Conservation (phyloP, 1,140 invertebrate genomes). For the Pristionchus pacificus region DNA sequence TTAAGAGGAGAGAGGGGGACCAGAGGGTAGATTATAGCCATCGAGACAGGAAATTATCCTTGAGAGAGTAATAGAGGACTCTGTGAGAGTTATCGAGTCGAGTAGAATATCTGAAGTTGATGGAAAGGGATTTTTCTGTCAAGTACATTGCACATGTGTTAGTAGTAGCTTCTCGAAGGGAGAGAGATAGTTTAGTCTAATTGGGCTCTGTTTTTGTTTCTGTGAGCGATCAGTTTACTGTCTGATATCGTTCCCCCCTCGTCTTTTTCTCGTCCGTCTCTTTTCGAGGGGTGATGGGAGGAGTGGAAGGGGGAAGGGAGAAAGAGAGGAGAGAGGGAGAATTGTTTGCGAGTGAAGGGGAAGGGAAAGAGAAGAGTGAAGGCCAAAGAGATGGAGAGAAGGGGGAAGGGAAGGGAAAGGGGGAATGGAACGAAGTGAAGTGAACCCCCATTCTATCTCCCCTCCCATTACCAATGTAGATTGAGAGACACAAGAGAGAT, state of each 20-base stretch:
- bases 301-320: neutral
- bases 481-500: neutral
- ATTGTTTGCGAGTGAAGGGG: neutral
- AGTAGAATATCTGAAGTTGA: no score
- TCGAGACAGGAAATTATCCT: neutral
- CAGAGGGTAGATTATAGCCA: neutral
- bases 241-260: neutral
- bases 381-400: neutral
- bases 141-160: no score
- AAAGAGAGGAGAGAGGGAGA: neutral
- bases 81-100: no score
- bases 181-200: neutral
- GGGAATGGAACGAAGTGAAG: neutral
- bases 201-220: neutral
- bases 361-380: neutral
- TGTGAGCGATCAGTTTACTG: neutral
- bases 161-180: no score
- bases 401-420: neutral
- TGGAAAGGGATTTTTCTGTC: no score
- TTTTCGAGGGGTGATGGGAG: neutral
- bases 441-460: neutral
- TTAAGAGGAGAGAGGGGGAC: neutral
- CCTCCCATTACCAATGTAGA: neutral
- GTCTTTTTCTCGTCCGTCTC: neutral
- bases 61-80: neutral